A percentile compares a stretch with the other conserved stretches of the same genome.
These are phyloP conservation scores for Schizothorax lantsangensis DNA, from an alignment of 2,797 vertebrate genomes.

Conservation along the genomic window DNA sequence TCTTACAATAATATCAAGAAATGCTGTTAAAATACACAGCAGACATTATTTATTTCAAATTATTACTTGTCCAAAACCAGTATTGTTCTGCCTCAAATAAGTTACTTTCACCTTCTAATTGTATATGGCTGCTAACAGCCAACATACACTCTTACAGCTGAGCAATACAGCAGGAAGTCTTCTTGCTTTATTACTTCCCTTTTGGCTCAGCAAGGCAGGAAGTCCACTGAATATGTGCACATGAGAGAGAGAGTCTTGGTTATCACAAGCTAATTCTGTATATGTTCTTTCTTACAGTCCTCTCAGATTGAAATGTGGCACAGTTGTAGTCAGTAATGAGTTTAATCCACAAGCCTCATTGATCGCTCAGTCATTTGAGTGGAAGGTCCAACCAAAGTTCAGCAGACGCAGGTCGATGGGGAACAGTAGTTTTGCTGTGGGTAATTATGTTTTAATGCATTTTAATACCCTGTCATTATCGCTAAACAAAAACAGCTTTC, in stretches of 20 bases:
- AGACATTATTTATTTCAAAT: neutral
- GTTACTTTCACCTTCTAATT: constrained; percentile 22
- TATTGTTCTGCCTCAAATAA: neutral
- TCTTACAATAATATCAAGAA: neutral
- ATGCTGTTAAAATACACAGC: too few relatives aligned
- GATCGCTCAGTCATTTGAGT: constrained; percentile 14
- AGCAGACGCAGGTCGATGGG: constrained; percentile 31
- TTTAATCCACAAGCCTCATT: constrained; percentile 42
- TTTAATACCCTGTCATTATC: constrained; percentile 61
- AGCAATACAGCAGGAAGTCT: constrained; percentile 78
- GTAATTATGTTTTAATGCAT: constrained; percentile 69
- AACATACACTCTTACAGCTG: constrained; percentile 52
- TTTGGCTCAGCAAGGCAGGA: constrained; percentile 69
- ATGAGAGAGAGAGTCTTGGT: constrained; percentile 57
- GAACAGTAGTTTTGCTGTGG: constrained; percentile 52
- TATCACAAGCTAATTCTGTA: constrained; percentile 30
- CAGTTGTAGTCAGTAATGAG: constrained; percentile 7
- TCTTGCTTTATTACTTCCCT: constrained; percentile 82
- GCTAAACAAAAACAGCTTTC: constrained; percentile 77
- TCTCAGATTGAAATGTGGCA: constrained; percentile 6
- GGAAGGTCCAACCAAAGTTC: constrained; percentile 33
- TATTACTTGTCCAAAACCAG: neutral
- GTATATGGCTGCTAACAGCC: constrained; percentile 16
- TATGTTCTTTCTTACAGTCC: neutral
- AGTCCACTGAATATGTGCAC: constrained; percentile 58